Evolutionary conservation across 2,888 invertebrate genomes (phyloP).

Genomic region (Ceramica pisi): DNA sequence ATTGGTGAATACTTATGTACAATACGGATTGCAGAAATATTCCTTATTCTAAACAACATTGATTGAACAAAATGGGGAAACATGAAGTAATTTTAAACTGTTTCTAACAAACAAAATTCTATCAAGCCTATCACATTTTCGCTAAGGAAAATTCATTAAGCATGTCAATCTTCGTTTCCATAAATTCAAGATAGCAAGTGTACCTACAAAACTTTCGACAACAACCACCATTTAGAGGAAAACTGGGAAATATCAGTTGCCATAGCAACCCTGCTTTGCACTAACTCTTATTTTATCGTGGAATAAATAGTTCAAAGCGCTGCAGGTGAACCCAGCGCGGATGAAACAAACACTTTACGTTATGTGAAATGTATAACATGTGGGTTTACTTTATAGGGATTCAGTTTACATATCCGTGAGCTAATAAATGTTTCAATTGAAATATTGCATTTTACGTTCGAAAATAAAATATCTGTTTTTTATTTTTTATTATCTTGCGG

Average conservation of each 20-base stretch:
- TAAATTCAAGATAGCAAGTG: constrained; percentile 31
- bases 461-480: constrained; percentile 10
- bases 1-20: neutral
- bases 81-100: constrained; percentile 18
- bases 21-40: neutral
- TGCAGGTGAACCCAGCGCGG: constrained; percentile 40
- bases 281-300: constrained; percentile 48
- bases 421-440: constrained; percentile 48
- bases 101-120: constrained; percentile 21
- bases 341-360: constrained; percentile 52
- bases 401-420: constrained; percentile 50
- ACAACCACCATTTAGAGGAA: constrained; percentile 22
- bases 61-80: constrained; percentile 10
- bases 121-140: constrained; percentile 26
- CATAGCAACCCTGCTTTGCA: constrained; percentile 40
- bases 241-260: constrained; percentile 27
- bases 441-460: constrained; percentile 40
- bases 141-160: constrained; percentile 33
- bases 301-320: constrained; percentile 52
- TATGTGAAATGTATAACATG: constrained; percentile 44
- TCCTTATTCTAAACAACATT: constrained; percentile 1
- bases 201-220: constrained; percentile 34
- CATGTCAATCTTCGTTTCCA: constrained; percentile 27
- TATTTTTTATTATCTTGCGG: constrained; percentile 26
- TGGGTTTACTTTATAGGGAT: constrained; percentile 35